Evolutionary conservation across 2,797 vertebrate genomes (phyloP).

Genomic region (Nothura maculosa): DNA sequence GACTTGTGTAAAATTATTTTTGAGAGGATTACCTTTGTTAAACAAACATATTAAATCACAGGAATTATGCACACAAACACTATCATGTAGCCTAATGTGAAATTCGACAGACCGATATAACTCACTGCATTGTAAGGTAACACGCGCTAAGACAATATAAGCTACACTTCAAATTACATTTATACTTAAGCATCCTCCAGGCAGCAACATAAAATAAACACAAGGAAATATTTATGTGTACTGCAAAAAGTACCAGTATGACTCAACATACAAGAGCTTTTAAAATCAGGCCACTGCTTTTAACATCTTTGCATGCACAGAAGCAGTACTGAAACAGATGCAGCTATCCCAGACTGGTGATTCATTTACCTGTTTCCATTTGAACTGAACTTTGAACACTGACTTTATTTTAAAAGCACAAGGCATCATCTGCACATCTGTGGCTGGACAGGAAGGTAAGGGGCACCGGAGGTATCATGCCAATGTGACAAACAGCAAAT

Average conservation of each 20-base stretch:
- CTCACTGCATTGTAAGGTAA: background rate
- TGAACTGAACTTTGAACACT: background rate
- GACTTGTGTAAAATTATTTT: background rate
- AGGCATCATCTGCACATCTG: background rate
- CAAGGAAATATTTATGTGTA: background rate
- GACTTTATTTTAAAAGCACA: background rate
- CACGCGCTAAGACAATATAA: background rate
- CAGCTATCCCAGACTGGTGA: background rate
- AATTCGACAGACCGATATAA: background rate
- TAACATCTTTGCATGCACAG: background rate
- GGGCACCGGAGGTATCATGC: background rate
- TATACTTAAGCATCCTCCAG: background rate
- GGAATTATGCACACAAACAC: background rate
- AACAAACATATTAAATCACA: background rate
- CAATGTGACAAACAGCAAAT: background rate
- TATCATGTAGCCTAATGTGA: background rate
- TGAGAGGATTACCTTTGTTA: background rate
- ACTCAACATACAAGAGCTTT: background rate
- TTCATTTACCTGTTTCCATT: background rate
- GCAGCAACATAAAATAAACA: background rate
- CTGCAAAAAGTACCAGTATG: background rate
- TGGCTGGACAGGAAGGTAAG: background rate
- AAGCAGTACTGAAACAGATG: background rate
- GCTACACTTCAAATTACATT: background rate
- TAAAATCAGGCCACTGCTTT: background rate